Base-by-base conservation (phyloP, 2,113 vertebrate species). In the Mugil cephalus region DNA sequence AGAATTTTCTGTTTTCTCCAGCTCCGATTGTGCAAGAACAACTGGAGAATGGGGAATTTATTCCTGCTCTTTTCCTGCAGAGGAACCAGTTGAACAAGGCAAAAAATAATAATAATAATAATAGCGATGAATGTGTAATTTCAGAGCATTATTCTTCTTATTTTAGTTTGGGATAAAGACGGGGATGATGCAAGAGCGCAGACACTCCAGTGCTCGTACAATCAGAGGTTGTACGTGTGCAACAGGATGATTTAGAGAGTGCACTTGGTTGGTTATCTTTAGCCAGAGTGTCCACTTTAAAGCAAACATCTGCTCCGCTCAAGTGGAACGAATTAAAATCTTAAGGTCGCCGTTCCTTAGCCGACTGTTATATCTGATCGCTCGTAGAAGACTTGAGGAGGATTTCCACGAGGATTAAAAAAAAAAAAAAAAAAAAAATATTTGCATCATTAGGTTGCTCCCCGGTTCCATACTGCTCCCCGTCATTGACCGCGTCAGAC, bases 1-100 rank as follows among this genome's bases (percentile, higher is more conserved):
- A 65, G 63, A 47, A 79, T 77, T 66, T 74, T 85, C 24, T 54
- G 40, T 74, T 81, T 77, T 77, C 40, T 60, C 18, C 40, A 0
- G 35, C 72, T 79, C 19, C 56, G 39, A 17, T 66, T 68, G 54
- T 39, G 55, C 73, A 61, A 54, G 77, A 87, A 88, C 80, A 75
- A 79, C 46, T 17, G 8, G 60, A 45, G 43, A 76, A 82, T 65
- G 54, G 59, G 74, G 51, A 77, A 63, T 81, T 82, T 83, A 56
- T 68, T 64, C 77, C 73, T 45, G 46, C 40, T 79, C 59, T 18
- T 12, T 40, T 30, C 38, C 2, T 13, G 69, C 19, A 69, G 77
- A 67, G 58, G 34, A 78, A 19, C 63, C 47, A 34, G 72, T 34
- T 34, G 54, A 65, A 64, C 66, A 24, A 74, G 62, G 52, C 58